Percentiles rank a stretch among this genome's conserved stretches.
These are phyloP conservation scores for Drosophila kikkawai DNA, from an alignment of 1,140 invertebrate species.

Conservation along the genomic window DNA sequence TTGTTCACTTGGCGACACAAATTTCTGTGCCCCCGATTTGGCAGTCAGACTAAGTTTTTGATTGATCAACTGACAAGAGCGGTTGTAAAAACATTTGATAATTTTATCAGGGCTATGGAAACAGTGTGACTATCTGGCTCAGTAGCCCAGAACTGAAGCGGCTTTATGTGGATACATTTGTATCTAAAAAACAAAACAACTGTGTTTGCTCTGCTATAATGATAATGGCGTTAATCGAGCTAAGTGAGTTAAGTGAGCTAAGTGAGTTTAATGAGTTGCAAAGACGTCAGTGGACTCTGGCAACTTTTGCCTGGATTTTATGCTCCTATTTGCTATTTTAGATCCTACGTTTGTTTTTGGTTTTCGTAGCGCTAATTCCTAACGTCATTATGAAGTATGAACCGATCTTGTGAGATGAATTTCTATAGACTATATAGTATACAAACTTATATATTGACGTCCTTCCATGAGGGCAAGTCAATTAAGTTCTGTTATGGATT, in stretches of 20 bases:
- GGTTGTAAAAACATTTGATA: slow-evolving; percentile 19
- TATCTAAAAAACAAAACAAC: slow-evolving; percentile 43
- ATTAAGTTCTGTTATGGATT: slow-evolving; percentile 41
- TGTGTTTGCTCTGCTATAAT: slow-evolving; percentile 45
- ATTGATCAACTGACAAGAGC: slow-evolving; percentile 32
- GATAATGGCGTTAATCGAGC: slow-evolving; percentile 41
- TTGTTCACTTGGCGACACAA: slow-evolving; percentile 15
- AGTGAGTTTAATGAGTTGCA: slow-evolving; percentile 21
- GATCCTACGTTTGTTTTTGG: slow-evolving; percentile 33
- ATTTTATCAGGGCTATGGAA: slow-evolving; percentile 29
- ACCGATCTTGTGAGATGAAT: background rate
- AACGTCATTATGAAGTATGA: slow-evolving; percentile 31
- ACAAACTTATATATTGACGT: slow-evolving; percentile 14
- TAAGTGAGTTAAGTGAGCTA: slow-evolving; percentile 17
- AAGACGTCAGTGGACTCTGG: slow-evolving; percentile 43
- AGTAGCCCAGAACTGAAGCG: slow-evolving; percentile 10
- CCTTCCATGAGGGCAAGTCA: slow-evolving; percentile 38
- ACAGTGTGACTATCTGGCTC: slow-evolving; percentile 28
- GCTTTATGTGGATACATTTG: slow-evolving; percentile 32
- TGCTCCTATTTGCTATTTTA: slow-evolving; percentile 27
- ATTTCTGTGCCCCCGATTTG: slow-evolving; percentile 16
- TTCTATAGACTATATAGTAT: background rate
- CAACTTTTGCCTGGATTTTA: slow-evolving; percentile 26
- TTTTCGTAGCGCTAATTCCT: slow-evolving; percentile 23
- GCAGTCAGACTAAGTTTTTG: slow-evolving; percentile 20